Evolutionary conservation across 1,140 invertebrate species (phyloP).

Genomic region (Drosophila oshimai): DNA sequence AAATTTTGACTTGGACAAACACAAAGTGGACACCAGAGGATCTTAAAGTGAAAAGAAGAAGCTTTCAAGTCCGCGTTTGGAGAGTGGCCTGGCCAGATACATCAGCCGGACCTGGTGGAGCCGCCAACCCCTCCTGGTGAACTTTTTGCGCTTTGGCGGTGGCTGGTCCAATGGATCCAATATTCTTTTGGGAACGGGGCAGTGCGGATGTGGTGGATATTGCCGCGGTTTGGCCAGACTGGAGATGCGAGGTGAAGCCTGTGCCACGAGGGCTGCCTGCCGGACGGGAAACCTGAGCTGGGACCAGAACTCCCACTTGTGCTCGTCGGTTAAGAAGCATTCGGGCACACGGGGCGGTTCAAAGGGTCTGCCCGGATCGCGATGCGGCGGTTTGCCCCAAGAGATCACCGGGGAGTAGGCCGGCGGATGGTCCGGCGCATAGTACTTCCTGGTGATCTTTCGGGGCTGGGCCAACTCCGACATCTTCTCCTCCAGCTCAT

Average conservation of each 20-base stretch:
- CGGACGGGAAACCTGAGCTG: slow-evolving; percentile 47
- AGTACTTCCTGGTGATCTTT: slow-evolving; percentile 41
- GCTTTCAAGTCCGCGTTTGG: neutral
- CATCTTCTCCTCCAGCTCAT: slow-evolving; percentile 3
- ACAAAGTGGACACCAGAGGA: neutral
- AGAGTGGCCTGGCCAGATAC: slow-evolving; percentile 44
- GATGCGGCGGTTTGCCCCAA: slow-evolving; percentile 26
- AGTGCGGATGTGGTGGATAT: slow-evolving; percentile 28
- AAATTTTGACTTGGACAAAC: neutral
- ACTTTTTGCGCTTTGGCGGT: slow-evolving; percentile 33
- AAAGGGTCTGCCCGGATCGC: slow-evolving; percentile 54
- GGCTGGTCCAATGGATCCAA: slow-evolving; percentile 15
- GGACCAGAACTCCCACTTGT: slow-evolving; percentile 47
- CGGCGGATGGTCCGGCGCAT: neutral
- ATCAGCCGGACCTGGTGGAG: slow-evolving; percentile 43
- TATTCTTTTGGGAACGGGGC: slow-evolving; percentile 10
- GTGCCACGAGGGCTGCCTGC: slow-evolving; percentile 14
- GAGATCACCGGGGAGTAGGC: slow-evolving; percentile 42
- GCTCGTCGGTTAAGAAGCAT: slow-evolving; percentile 36
- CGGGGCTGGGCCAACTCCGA: slow-evolving; percentile 23
- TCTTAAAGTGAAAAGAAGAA: neutral
- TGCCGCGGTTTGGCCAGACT: slow-evolving; percentile 31
- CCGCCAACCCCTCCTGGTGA: slow-evolving; percentile 36
- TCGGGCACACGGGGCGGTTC: slow-evolving; percentile 28
- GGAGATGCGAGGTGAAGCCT: slow-evolving; percentile 22